Percentiles rank a stretch among this genome's conserved stretches.
phyloP scores from a whole-genome alignment of 2,797 vertebrate genomes.

The Varecia variegata region DNA sequence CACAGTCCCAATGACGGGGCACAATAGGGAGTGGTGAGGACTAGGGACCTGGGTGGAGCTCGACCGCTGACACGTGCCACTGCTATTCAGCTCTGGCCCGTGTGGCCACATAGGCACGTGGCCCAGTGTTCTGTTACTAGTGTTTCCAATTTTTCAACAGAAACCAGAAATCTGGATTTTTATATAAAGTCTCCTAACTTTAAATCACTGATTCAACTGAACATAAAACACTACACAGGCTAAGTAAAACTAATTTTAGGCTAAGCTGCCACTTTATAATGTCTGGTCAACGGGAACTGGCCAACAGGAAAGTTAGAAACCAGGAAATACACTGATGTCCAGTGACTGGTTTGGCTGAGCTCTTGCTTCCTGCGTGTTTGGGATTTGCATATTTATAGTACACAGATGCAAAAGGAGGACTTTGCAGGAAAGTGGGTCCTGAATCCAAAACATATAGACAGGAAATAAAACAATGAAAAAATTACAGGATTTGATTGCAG shows the following conservation, averaged over 20 bases:
- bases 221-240: neutral
- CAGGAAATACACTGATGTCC: too few species aligned
- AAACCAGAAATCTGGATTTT: neutral
- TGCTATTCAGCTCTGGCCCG: accelerated
- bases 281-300: too few species aligned
- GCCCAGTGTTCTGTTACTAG: neutral
- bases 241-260: neutral
- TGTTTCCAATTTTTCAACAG: neutral
- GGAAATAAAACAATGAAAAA: neutral
- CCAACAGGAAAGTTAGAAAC: neutral
- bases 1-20: accelerated
- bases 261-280: neutral
- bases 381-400: neutral
- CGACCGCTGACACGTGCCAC: accelerated
- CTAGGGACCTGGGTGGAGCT: too few species aligned
- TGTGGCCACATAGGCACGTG: neutral
- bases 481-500: neutral
- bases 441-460: neutral
- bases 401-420: neutral
- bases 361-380: neutral
- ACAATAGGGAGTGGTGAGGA: accelerated
- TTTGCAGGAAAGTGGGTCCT: neutral
- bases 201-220: neutral
- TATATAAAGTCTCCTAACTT: neutral
- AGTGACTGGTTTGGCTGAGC: neutral